Percentiles rank a stretch among this genome's conserved stretches.
Evolutionary conservation across 2,113 vertebrate genomes (phyloP).

Genomic region (Eublepharis macularius): DNA sequence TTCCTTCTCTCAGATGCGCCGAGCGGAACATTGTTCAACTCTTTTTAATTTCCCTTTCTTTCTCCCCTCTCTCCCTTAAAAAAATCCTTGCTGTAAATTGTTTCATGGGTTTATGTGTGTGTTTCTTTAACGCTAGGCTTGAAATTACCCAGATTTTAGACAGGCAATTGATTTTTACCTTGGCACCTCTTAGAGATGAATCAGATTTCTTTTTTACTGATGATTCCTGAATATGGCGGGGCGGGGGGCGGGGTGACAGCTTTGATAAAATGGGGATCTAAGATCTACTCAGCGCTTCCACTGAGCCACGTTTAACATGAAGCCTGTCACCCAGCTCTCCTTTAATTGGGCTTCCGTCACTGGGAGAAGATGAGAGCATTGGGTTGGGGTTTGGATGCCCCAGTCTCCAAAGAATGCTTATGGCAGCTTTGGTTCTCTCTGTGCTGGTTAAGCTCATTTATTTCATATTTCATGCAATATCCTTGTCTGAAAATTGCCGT

Average conservation of each 20-base stretch:
- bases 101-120: constrained; percentile 8
- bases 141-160: constrained; percentile 56
- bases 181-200: constrained; percentile 70
- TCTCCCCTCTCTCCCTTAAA: rapidly evolving
- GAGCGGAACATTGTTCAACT: not conserved
- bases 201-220: constrained; percentile 57
- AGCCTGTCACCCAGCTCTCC: constrained; percentile 47
- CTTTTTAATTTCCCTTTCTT: constrained; percentile 2
- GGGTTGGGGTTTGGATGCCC: constrained; percentile 36
- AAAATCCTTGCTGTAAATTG: constrained; percentile 1
- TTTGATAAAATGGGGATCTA: constrained; percentile 61
- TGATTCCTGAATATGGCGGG: constrained; percentile 46
- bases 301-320: constrained; percentile 44
- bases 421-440: constrained; percentile 43
- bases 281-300: constrained; percentile 50
- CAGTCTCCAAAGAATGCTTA: constrained; percentile 20
- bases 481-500: not conserved
- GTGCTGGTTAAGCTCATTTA: constrained; percentile 22
- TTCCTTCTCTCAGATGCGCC: constrained; percentile 27
- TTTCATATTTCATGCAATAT: constrained; percentile 23
- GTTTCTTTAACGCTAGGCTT: constrained; percentile 4
- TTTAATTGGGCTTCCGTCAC: constrained; percentile 72
- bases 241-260: constrained; percentile 59
- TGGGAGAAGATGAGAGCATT: constrained; percentile 39
- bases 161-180: constrained; percentile 68